A percentile compares a stretch with the other conserved stretches of the same genome.
Evolutionary conservation across 2,113 vertebrate genomes (phyloP).

Genomic region (Plotosus lineatus): DNA sequence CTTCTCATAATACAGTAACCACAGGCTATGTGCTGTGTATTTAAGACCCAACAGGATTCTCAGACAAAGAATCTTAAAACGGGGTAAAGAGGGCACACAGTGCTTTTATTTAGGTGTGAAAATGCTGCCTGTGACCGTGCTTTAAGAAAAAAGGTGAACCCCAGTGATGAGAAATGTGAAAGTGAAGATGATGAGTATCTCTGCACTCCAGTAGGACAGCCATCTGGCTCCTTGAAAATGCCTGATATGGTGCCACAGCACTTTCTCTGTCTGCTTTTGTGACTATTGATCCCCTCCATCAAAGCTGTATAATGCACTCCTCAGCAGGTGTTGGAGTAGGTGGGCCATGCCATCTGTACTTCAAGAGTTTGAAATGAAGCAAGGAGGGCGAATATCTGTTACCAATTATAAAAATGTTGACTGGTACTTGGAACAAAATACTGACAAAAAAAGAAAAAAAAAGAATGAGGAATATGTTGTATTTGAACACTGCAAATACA

Average conservation of each 20-base stretch:
- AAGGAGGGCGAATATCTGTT: conserved; percentile 48
- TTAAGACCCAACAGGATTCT: too few relatives aligned
- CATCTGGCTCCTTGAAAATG: conserved; percentile 68
- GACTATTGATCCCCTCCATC: conserved; percentile 56
- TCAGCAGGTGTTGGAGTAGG: conserved; percentile 73
- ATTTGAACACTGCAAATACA: too few relatives aligned
- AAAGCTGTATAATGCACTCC: conserved; percentile 63
- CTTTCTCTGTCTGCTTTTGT: conserved; percentile 71
- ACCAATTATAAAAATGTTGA: neutral
- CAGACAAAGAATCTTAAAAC: neutral
- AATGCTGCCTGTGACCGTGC: neutral
- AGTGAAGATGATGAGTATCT: conserved; percentile 22
- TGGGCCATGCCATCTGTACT: conserved; percentile 70
- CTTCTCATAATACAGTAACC: too few relatives aligned
- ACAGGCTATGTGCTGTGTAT: neutral
- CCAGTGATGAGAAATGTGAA: neutral
- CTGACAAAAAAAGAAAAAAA: neutral
- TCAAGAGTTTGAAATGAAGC: conserved; percentile 61
- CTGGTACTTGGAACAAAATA: neutral
- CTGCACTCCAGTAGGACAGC: conserved; percentile 62
- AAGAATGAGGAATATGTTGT: too few relatives aligned
- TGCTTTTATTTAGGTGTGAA: neutral
- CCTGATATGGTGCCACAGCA: conserved; percentile 63
- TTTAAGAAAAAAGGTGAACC: neutral
- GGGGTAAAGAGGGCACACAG: neutral